These are phyloP conservation scores for Scaptodrosophila lebanonensis DNA, from an alignment of 1,140 invertebrate species.

Conservation along the genomic window DNA sequence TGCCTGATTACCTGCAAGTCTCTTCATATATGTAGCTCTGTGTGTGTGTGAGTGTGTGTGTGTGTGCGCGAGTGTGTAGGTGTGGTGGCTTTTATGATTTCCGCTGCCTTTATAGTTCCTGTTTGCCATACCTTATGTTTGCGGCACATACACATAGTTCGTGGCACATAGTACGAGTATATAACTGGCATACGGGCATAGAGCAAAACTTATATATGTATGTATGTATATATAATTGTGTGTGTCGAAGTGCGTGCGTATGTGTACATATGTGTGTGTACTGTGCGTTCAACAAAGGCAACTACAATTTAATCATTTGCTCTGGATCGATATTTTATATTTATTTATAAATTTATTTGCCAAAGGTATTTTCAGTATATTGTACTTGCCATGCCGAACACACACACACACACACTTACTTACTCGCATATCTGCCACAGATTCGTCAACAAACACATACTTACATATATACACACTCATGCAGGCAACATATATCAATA, in stretches of 20 bases:
- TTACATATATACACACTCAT: no score
- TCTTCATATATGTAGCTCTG: constrained; percentile 13
- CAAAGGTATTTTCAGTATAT: constrained; percentile 33
- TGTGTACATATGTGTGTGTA: not conserved
- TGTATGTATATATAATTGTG: not conserved
- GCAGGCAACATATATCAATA: no score
- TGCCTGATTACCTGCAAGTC: no score
- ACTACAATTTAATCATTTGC: constrained; percentile 31
- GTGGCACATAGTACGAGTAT: no score
- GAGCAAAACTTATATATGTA: no score
- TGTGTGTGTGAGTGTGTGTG: constrained; percentile 3
- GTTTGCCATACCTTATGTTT: not conserved
- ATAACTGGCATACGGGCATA: no score
- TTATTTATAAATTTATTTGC: constrained; percentile 41
- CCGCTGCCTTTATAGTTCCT: constrained; percentile 11
- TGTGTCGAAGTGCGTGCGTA: constrained; percentile 3
- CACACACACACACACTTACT: constrained; percentile 29
- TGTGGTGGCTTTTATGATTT: constrained; percentile 26
- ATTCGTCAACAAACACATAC: no score
- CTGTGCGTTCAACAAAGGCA: not conserved
- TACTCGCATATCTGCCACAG: constrained; percentile 24
- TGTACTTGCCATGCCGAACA: constrained; percentile 6
- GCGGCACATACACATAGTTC: no score
- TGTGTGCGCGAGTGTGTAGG: not conserved
- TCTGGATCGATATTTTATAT: constrained; percentile 36